Evolutionary conservation across 2,888 invertebrate species (phyloP).

Genomic region (Drosophila phalerata): DNA sequence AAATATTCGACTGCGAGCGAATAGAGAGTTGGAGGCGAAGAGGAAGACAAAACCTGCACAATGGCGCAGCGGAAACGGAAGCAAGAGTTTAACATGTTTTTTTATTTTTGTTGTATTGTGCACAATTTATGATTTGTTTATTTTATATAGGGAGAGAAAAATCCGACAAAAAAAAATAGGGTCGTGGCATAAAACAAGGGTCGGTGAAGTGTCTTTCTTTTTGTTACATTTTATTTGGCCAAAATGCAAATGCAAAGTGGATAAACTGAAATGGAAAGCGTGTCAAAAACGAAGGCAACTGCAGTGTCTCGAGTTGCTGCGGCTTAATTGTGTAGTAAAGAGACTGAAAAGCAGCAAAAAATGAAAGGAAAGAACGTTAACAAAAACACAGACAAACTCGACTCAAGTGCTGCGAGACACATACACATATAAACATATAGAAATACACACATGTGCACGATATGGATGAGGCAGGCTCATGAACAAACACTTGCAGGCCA

Average conservation of each 20-base stretch:
- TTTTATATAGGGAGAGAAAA: slow-evolving; percentile 11
- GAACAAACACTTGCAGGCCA: slow-evolving; percentile 74
- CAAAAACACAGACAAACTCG: slow-evolving; percentile 34
- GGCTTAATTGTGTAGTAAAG: slow-evolving; percentile 55
- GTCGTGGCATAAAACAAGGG: slow-evolving; percentile 11
- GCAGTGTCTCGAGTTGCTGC: slow-evolving; percentile 49
- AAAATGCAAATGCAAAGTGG: slow-evolving; percentile 45
- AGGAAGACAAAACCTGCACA: slow-evolving; percentile 63
- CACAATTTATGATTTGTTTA: slow-evolving; percentile 41
- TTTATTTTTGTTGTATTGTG: slow-evolving; percentile 31
- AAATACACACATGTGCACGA: slow-evolving; percentile 4
- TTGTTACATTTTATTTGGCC: slow-evolving; percentile 26
- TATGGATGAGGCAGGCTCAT: slow-evolving; percentile 40
- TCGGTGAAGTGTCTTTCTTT: slow-evolving; percentile 9
- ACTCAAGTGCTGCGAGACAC: slow-evolving; percentile 16
- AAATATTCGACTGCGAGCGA: slow-evolving; percentile 22
- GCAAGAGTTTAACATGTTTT: slow-evolving; percentile 65
- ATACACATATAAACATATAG: slow-evolving; percentile 8
- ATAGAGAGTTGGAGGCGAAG: slow-evolving; percentile 8
- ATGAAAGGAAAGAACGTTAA: slow-evolving; percentile 29
- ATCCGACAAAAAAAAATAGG: slow-evolving; percentile 15
- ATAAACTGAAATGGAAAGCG: slow-evolving; percentile 52
- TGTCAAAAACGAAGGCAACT: slow-evolving; percentile 57
- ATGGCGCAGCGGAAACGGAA: slow-evolving; percentile 82
- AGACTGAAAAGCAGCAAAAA: slow-evolving; percentile 35